A percentile compares a stretch with the other conserved stretches of the same genome.
phyloP scores from a whole-genome alignment of 2,888 invertebrate genomes.

The Brachylomia viminalis region DNA sequence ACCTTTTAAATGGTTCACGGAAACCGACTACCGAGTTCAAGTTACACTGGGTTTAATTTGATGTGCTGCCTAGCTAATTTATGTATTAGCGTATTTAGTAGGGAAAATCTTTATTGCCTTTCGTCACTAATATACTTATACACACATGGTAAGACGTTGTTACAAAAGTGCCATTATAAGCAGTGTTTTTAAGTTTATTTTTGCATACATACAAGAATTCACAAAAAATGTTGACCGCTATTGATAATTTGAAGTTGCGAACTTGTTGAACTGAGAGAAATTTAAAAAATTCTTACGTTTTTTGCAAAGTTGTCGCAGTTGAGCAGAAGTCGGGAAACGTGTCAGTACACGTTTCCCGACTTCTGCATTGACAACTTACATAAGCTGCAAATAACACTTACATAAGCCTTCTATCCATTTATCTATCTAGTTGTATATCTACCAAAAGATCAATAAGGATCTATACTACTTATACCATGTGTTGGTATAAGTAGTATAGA shows the following conservation, averaged over 20 bases:
- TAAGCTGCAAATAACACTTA: no score
- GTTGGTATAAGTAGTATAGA: no score
- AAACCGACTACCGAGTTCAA: conserved; percentile 21
- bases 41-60: conserved; percentile 36
- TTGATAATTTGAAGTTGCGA: background rate
- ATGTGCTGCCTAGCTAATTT: conserved; percentile 56
- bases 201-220: background rate
- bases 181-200: conserved; percentile 7
- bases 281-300: background rate
- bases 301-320: no score
- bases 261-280: background rate
- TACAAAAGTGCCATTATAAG: conserved; percentile 6
- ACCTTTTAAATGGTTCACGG: background rate
- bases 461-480: background rate
- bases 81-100: conserved; percentile 61
- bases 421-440: no score
- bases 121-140: conserved; percentile 41
- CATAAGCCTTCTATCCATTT: background rate
- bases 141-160: background rate
- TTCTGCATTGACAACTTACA: no score
- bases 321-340: background rate
- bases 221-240: background rate
- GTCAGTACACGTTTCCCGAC: no score
- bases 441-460: background rate
- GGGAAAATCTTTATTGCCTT: conserved; percentile 52